Evolutionary conservation across 2,797 vertebrate genomes (phyloP).

Genomic region (Sebastes alutus): DNA sequence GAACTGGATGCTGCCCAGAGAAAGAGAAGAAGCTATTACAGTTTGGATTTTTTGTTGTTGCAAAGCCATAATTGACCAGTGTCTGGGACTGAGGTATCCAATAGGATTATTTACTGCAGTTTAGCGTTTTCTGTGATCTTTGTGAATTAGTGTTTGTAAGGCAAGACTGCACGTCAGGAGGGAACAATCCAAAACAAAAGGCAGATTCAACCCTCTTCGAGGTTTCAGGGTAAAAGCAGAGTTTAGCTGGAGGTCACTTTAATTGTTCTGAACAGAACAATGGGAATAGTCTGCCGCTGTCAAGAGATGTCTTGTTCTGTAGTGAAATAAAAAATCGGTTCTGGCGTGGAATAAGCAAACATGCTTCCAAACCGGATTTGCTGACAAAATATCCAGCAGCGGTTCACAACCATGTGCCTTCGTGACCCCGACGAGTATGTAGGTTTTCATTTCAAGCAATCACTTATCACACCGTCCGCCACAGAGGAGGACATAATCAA

Average conservation of each 20-base stretch:
- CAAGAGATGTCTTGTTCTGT: slow-evolving; percentile 59
- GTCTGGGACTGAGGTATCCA: slow-evolving; percentile 62
- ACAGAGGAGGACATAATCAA: slow-evolving; percentile 17
- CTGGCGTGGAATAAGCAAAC: slow-evolving; percentile 43
- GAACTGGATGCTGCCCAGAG: slow-evolving; percentile 62
- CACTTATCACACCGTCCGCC: slow-evolving; percentile 9
- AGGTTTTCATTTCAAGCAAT: slow-evolving; percentile 32
- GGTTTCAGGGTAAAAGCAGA: slow-evolving; percentile 44
- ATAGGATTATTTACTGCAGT: slow-evolving; percentile 63
- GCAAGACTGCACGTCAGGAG: slow-evolving; percentile 47
- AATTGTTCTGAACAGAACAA: slow-evolving; percentile 49
- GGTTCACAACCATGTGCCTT: slow-evolving; percentile 14
- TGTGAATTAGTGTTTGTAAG: slow-evolving; percentile 56
- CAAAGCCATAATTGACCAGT: slow-evolving; percentile 68
- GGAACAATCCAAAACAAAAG: slow-evolving; percentile 43
- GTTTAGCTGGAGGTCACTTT: slow-evolving; percentile 55
- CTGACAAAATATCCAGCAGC: slow-evolving; percentile 13
- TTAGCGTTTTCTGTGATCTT: slow-evolving; percentile 58
- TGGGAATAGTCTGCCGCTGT: slow-evolving; percentile 54
- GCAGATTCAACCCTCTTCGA: slow-evolving; percentile 40
- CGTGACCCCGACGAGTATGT: not conserved
- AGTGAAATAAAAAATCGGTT: slow-evolving; percentile 36
- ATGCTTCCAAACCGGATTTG: slow-evolving; percentile 25
- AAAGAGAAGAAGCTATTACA: slow-evolving; percentile 59
- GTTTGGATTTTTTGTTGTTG: slow-evolving; percentile 52